A percentile compares a stretch with the other conserved stretches of the same genome.
These are phyloP conservation scores for Petrocephalus microphthalmus DNA, from an alignment of 2,113 vertebrate species.

Conservation along the genomic window DNA sequence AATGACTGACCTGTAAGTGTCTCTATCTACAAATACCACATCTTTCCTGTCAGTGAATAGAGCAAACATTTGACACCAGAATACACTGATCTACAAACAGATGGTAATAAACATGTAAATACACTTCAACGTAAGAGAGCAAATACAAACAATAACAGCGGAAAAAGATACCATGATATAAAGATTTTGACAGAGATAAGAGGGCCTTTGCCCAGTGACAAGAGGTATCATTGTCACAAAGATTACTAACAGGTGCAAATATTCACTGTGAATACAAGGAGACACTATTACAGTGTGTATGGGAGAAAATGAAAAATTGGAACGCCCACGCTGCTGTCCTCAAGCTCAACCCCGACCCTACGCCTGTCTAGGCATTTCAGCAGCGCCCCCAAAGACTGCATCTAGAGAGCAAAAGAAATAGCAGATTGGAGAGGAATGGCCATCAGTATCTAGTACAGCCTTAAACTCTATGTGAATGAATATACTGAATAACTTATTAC, in stretches of 20 bases:
- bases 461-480: background rate
- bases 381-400: slow-evolving; percentile 80
- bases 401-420: slow-evolving; percentile 41
- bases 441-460: background rate
- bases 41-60: slow-evolving; percentile 55
- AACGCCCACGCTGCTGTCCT: slow-evolving; percentile 72
- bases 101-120: background rate
- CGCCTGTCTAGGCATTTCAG: slow-evolving; percentile 87
- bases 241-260: background rate
- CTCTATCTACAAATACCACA: slow-evolving; percentile 70
- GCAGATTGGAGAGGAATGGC: background rate
- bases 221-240: background rate
- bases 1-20: slow-evolving; percentile 71
- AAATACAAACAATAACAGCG: background rate
- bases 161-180: background rate
- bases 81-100: slow-evolving; percentile 15
- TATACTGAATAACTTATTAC: background rate
- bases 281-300: slow-evolving; percentile 71
- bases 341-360: slow-evolving; percentile 84
- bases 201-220: background rate
- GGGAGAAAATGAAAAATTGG: slow-evolving; percentile 82
- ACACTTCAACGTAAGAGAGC: background rate
- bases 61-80: slow-evolving; percentile 3
- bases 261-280: background rate
- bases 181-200: background rate